These are phyloP conservation scores for Anhinga rufa DNA, from an alignment of 2,113 vertebrate genomes.

Conservation along the genomic window DNA sequence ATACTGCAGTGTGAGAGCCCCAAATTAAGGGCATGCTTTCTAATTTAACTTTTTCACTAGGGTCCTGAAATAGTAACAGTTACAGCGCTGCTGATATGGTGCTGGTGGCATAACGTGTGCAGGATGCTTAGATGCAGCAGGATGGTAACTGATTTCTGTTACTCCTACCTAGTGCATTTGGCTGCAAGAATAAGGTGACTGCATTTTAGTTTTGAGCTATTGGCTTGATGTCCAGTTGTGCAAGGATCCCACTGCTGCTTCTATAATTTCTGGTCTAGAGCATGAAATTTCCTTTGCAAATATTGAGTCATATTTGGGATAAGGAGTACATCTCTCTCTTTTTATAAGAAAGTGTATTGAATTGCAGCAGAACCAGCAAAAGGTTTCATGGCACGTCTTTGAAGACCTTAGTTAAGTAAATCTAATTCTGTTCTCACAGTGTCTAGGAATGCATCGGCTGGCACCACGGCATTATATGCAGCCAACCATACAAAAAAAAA, in stretches of 20 bases:
- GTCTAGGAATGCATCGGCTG: neutral
- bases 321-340: neutral
- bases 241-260: neutral
- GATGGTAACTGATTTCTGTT: neutral
- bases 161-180: neutral
- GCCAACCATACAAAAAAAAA: neutral
- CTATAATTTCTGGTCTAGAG: neutral
- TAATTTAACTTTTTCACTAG: neutral
- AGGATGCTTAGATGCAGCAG: neutral
- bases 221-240: neutral
- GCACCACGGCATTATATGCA: neutral
- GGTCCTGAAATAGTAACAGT: neutral
- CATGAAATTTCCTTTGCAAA: neutral
- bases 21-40: neutral
- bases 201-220: neutral
- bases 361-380: neutral
- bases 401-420: neutral
- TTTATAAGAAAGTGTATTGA: neutral
- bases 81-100: neutral
- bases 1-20: rapidly evolving
- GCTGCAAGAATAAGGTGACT: neutral
- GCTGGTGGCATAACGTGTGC: neutral
- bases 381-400: neutral
- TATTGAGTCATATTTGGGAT: neutral
- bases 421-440: neutral